These are phyloP conservation scores for Diorhabda sublineata DNA, from an alignment of 1,140 invertebrate species.

Conservation along the genomic window DNA sequence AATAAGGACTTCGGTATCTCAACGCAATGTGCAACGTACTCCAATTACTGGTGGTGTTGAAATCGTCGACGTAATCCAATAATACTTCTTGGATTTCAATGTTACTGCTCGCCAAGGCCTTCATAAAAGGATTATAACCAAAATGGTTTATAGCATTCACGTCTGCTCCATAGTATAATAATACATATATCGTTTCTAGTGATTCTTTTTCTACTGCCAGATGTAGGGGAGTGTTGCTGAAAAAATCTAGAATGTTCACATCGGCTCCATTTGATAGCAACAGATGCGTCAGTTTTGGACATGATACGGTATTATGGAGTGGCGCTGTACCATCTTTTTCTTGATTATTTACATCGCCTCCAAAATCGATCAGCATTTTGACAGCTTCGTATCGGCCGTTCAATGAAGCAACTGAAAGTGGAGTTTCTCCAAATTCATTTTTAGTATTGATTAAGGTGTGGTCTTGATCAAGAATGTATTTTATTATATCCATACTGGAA, in stretches of 20 bases:
- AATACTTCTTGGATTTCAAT: not conserved
- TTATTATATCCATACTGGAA: conserved; percentile 1
- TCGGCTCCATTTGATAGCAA: not conserved
- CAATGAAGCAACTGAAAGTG: not conserved
- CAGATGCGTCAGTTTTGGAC: not conserved
- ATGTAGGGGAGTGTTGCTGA: not conserved
- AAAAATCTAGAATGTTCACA: not conserved
- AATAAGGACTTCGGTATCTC: not conserved
- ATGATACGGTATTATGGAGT: not conserved
- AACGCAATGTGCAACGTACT: not conserved
- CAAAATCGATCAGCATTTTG: not conserved
- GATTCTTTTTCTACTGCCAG: not conserved
- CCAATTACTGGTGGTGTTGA: not conserved
- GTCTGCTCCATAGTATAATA: conserved; percentile 1
- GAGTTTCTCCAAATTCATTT: not conserved
- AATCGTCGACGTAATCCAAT: not conserved
- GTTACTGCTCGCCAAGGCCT: not conserved
- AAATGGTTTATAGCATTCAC: not conserved
- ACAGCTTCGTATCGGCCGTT: not conserved
- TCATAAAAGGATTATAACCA: not conserved
- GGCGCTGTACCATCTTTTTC: not conserved
- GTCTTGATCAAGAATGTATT: not conserved
- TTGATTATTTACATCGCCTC: not conserved
- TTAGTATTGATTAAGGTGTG: not conserved
- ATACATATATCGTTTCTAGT: not conserved